Percentiles rank a stretch among this genome's conserved stretches.
phyloP scores from a whole-genome alignment of 2,797 vertebrate species.

The Pseudochirops corinnae region DNA sequence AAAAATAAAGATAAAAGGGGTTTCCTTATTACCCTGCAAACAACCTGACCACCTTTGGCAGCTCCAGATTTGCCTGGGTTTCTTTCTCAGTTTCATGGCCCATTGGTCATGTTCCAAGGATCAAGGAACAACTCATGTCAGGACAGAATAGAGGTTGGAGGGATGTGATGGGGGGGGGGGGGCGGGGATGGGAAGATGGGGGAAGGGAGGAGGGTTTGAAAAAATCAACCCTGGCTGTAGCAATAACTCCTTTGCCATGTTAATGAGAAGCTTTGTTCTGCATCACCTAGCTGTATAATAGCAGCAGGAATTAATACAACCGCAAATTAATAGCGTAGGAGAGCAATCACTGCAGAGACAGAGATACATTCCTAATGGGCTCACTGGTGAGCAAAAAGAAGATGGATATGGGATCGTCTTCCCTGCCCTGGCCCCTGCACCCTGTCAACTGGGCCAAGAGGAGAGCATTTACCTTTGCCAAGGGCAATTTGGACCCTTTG shows the following conservation, averaged over 20 bases:
- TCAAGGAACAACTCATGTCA: neutral
- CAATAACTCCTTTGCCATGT: conserved; percentile 68
- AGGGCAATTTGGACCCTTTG: conserved; percentile 35
- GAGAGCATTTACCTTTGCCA: neutral
- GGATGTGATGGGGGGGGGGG: neutral
- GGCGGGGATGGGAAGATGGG: accelerated
- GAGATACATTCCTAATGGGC: conserved; percentile 65
- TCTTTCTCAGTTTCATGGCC: neutral
- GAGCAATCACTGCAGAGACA: conserved; percentile 48
- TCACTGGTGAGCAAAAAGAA: conserved; percentile 49
- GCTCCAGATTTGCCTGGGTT: neutral
- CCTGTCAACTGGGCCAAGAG: conserved; percentile 73
- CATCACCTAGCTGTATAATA: conserved; percentile 75
- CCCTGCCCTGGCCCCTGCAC: conserved; percentile 13
- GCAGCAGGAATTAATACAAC: conserved; percentile 68
- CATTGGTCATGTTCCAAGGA: conserved; percentile 6
- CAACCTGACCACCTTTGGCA: neutral
- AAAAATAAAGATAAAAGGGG: neutral
- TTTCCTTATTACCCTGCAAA: neutral
- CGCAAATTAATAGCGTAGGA: conserved; percentile 68
- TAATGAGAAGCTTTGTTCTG: conserved; percentile 84
- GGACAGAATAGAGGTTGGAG: neutral
- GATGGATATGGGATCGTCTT: conserved; percentile 6
- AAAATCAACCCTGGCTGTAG: neutral
- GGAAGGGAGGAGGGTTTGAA: accelerated